These are phyloP conservation scores for Tupiocoris notatus DNA, from an alignment of 2,888 invertebrate genomes.

Conservation along the genomic window DNA sequence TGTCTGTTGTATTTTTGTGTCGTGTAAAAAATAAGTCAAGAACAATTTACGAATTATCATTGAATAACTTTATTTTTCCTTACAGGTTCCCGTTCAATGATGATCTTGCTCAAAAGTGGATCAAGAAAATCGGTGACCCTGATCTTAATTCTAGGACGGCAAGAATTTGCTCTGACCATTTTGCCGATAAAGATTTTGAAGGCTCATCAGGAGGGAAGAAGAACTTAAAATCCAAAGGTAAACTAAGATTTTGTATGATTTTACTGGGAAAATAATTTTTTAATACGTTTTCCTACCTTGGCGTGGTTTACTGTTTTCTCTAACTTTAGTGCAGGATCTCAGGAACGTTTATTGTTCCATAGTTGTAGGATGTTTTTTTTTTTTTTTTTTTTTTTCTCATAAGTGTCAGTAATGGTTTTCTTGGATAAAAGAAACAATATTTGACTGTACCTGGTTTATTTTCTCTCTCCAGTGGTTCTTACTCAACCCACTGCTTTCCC, in stretches of 20 bases:
- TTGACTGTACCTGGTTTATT: no score
- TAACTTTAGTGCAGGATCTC: no score
- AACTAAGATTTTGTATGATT: background rate
- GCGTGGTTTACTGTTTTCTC: no score
- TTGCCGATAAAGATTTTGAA: constrained; percentile 30
- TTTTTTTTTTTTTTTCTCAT: background rate
- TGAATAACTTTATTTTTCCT: no score
- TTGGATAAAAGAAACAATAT: no score
- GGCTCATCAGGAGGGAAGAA: constrained; percentile 16
- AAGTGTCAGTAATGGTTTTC: no score
- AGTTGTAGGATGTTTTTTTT: no score
- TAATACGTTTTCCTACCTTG: background rate
- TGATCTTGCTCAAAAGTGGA: constrained; percentile 18
- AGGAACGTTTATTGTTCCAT: no score
- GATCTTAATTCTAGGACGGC: constrained; percentile 9
- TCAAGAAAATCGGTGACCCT: constrained; percentile 16
- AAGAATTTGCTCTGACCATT: constrained; percentile 35
- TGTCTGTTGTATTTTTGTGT: background rate
- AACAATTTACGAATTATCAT: no score
- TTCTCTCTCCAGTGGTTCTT: no score
- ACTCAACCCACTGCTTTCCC: no score
- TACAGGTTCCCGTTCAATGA: constrained; percentile 31
- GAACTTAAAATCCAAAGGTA: constrained; percentile 39
- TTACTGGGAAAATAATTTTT: background rate
- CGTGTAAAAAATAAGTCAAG: background rate